Percentiles rank a stretch among this genome's conserved stretches.
These are phyloP conservation scores for Drepana arcuata DNA, from an alignment of 1,140 invertebrate species.

Conservation along the genomic window DNA sequence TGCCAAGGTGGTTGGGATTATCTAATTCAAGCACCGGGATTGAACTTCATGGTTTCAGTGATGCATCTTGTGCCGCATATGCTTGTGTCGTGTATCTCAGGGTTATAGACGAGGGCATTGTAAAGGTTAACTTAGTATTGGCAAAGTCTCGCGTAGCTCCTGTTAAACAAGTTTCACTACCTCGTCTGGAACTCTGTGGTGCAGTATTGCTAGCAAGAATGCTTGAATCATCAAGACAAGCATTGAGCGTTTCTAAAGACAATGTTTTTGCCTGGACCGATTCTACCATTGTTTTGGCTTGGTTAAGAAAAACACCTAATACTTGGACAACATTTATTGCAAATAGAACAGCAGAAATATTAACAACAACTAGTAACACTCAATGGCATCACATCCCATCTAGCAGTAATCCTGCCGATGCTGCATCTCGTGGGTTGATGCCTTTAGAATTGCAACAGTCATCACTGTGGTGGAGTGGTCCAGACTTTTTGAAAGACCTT, in stretches of 20 bases:
- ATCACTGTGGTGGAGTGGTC: neutral
- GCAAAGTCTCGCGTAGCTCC: neutral
- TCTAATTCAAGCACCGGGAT: too few species aligned
- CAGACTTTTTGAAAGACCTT: neutral
- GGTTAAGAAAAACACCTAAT: neutral
- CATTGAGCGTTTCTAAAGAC: neutral
- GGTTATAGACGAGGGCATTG: too few species aligned
- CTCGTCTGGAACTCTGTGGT: neutral
- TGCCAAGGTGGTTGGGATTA: constrained; percentile 12
- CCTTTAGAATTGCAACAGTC: neutral
- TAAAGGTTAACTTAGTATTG: neutral
- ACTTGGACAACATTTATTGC: neutral
- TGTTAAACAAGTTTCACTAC: neutral
- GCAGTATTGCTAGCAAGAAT: neutral
- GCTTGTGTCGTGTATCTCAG: neutral
- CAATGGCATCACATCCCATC: neutral
- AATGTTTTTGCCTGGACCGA: neutral
- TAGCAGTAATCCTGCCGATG: neutral
- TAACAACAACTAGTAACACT: neutral
- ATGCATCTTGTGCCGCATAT: neutral
- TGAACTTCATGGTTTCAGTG: neutral
- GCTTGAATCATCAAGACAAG: neutral
- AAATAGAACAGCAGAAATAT: neutral
- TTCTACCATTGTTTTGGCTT: neutral
- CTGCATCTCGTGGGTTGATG: neutral